Evolutionary conservation across 2,113 vertebrate species (phyloP).

Genomic region (Oncorhynchus clarkii): DNA sequence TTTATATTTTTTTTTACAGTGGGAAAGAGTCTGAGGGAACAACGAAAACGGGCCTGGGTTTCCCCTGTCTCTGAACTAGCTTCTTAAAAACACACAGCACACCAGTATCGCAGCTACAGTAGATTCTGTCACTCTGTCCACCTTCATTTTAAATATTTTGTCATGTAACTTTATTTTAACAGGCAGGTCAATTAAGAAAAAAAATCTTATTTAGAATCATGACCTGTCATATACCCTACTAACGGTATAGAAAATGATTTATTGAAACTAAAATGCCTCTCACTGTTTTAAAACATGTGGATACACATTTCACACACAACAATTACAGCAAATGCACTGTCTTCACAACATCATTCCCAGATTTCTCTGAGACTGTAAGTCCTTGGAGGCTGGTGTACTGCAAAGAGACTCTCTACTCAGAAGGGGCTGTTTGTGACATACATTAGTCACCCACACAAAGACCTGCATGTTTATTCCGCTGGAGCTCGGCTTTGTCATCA

Average conservation of each 20-base stretch:
- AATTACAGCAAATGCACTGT: background rate
- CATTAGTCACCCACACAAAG: conserved; percentile 46
- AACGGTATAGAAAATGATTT: background rate
- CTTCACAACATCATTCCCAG: background rate
- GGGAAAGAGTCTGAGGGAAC: conserved; percentile 39
- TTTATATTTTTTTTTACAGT: conserved; percentile 39
- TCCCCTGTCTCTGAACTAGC: conserved; percentile 13
- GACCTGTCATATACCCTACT: background rate
- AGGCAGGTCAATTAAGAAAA: no score
- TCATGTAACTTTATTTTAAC: no score
- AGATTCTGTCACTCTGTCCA: background rate
- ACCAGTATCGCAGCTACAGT: background rate
- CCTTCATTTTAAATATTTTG: background rate
- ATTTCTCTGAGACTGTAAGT: no score
- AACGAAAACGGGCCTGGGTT: conserved; percentile 2
- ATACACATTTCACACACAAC: no score
- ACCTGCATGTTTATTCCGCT: conserved; percentile 47
- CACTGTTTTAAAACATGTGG: no score
- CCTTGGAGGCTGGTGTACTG: background rate
- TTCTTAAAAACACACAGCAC: background rate
- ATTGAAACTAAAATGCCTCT: no score
- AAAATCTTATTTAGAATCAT: no score
- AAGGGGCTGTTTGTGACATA: background rate
- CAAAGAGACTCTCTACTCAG: background rate
- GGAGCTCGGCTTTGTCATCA: conserved; percentile 57